Base-by-base conservation (phyloP, 2,113 vertebrate species). In the Tiliqua scincoides region DNA sequence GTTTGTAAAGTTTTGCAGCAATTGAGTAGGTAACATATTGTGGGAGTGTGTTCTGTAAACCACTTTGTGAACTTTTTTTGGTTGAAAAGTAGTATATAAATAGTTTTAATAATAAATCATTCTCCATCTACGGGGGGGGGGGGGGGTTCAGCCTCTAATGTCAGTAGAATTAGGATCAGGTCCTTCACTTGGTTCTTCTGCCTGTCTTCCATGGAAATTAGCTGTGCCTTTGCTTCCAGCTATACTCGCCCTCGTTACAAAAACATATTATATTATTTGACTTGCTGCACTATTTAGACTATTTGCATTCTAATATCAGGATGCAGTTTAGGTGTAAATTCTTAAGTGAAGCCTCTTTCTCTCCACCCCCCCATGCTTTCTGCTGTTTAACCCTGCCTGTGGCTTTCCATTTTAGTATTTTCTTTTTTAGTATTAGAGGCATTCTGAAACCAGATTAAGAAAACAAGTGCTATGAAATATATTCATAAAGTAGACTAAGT, bases 211-310 rank as follows among this genome's bases (percentile, higher is more conserved):
- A 85, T 78, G 86, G 71, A 80, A 87, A 94, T 95, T 93, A 89
- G 87, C 90, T 83, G 40, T 93, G 91, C 73, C 93, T 95, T 94
- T 94, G 94, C 96, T 95, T 87, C 91, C 71, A 92, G 94, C 91
- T 87, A 92, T 83, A 81, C 84, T 94, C 93, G 91, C 77, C 94
- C 94, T 95, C 93, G 91, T 95, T 94, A 91, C 72, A 88, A 87
- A 91, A 63, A 82, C 86, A 72, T 86, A 70, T 74, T 91, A n/a
- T 85, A 79, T 86, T 93, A 92, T 87, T 91, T 88, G 73, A 90
- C 84, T 77, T 88, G 81, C 6, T 0, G 0, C 85, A 61, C 82
- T 88, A 83, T 90, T 93, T 91, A 92, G 91, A 32, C 83, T 61
- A 57, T 84, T 71, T 84, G 87, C 83, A 85, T 94, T 89, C 90